phyloP scores from a whole-genome alignment of 2,888 invertebrate genomes.

The Parasteatoda lunata region DNA sequence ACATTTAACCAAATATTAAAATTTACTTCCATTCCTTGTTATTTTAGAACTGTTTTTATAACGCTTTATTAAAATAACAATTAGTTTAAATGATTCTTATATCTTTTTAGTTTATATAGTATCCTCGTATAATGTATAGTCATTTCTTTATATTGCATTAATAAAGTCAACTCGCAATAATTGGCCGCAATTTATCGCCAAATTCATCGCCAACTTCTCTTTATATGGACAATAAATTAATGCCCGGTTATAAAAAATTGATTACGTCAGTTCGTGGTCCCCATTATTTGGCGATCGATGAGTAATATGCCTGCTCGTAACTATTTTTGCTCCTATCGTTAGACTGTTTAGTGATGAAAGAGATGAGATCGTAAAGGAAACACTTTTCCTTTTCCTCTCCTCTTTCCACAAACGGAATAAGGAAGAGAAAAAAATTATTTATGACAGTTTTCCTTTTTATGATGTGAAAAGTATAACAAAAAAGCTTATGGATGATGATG shows the following conservation, averaged over 20 bases:
- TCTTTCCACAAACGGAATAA: not conserved
- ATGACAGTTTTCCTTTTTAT: constrained; percentile 27
- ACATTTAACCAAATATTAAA: too few species aligned
- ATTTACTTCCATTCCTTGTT: too few species aligned
- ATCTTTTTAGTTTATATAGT: too few species aligned
- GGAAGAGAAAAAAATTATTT: constrained; percentile 24
- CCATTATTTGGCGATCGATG: constrained; percentile 47
- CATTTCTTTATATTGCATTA: constrained; percentile 32
- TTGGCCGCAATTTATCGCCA: constrained; percentile 50
- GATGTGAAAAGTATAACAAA: not conserved
- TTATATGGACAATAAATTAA: constrained; percentile 54
- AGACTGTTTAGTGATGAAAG: constrained; percentile 51
- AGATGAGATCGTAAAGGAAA: constrained; percentile 40
- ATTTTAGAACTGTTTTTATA: too few species aligned
- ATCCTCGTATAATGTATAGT: not conserved
- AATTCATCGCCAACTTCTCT: constrained; percentile 45
- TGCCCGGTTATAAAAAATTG: constrained; percentile 58
- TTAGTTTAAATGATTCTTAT: too few species aligned
- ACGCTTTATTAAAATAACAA: too few species aligned
- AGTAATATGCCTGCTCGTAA: constrained; percentile 54
- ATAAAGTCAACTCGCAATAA: constrained; percentile 34
- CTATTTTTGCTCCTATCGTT: constrained; percentile 42
- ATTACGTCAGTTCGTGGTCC: constrained; percentile 45
- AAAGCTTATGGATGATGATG: too few species aligned
- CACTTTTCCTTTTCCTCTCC: constrained; percentile 10